Conservation (phyloP, 1,140 invertebrate species). For the Conus betulinus region DNA sequence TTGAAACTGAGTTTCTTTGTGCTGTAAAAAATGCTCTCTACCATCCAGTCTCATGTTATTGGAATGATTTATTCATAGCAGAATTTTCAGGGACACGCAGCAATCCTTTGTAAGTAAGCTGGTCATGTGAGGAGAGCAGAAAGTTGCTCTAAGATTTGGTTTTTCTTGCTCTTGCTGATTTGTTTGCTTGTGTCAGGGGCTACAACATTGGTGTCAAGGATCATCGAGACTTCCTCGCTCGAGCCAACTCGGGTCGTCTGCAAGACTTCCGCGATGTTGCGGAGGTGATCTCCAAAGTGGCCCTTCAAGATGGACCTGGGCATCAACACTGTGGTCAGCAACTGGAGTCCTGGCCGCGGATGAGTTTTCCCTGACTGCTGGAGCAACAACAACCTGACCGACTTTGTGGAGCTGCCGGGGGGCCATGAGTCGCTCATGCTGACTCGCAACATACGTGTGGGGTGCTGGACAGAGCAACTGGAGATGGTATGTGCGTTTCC, state of each 20-base stretch:
- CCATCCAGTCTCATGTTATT: no score
- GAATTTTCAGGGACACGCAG: no score
- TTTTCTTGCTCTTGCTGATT: no score
- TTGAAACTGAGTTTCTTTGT: no score
- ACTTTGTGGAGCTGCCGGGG: slow-evolving; percentile 98
- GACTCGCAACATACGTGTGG: slow-evolving; percentile 96
- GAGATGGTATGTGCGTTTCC: slow-evolving; percentile 90
- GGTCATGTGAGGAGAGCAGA: no score
- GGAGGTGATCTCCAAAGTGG: slow-evolving; percentile 92
- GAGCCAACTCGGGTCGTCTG: slow-evolving; percentile 93
- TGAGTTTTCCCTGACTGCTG: slow-evolving; percentile 96
- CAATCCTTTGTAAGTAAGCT: no score
- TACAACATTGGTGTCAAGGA: slow-evolving; percentile 98
- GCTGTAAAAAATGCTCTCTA: no score
- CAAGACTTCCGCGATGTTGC: slow-evolving; percentile 97
- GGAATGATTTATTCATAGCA: no score
- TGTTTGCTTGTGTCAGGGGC: slow-evolving; percentile 78
- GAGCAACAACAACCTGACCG: slow-evolving; percentile 97
- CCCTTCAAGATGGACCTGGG: slow-evolving; percentile 94
- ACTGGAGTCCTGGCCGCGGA: slow-evolving; percentile 95
- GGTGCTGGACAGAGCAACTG: slow-evolving; percentile 87
- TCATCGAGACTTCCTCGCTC: slow-evolving; percentile 97
- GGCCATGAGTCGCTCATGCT: slow-evolving; percentile 89
- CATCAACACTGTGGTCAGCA: slow-evolving; percentile 90
- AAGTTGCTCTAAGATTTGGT: no score